Evolutionary conservation across 2,797 vertebrate genomes (phyloP).

Genomic region (Natrix natrix): DNA sequence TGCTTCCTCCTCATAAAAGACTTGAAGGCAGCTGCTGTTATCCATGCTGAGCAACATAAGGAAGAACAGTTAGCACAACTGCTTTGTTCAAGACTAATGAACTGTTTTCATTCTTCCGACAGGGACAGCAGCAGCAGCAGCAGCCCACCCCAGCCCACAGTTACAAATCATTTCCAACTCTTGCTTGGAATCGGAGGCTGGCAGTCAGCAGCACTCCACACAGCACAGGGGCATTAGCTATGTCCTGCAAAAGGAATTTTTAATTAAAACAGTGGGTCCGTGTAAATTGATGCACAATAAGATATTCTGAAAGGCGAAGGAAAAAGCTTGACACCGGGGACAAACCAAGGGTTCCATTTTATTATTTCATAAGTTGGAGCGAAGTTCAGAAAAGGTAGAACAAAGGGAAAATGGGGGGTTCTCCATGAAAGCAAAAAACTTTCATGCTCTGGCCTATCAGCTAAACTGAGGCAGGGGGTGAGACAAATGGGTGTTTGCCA

Average conservation of each 20-base stretch:
- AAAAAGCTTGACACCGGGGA: not conserved
- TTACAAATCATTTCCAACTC: not conserved
- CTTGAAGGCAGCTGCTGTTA: conserved; percentile 3
- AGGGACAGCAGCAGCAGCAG: not conserved
- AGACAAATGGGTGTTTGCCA: not conserved
- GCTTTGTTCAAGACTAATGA: conserved; percentile 2
- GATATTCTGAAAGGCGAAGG: conserved; percentile 11
- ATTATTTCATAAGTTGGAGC: not conserved
- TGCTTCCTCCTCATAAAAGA: conserved; percentile 18
- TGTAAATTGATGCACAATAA: not conserved
- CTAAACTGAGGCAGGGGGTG: not conserved
- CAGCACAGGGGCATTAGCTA: not conserved
- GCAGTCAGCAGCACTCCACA: not conserved
- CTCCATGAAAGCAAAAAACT: not conserved
- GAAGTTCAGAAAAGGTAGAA: not conserved
- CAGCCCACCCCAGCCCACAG: not conserved
- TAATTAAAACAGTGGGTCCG: conserved; percentile 15
- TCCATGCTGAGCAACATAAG: not conserved
- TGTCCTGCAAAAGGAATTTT: conserved; percentile 29
- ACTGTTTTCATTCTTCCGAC: not conserved
- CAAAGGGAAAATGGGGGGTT: not conserved
- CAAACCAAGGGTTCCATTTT: not conserved
- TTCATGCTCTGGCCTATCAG: not conserved
- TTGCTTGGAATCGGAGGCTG: not conserved
- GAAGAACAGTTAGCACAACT: conserved; percentile 11